phyloP scores from a whole-genome alignment of 2,888 invertebrate genomes.

The Augochlorella aurata region DNA sequence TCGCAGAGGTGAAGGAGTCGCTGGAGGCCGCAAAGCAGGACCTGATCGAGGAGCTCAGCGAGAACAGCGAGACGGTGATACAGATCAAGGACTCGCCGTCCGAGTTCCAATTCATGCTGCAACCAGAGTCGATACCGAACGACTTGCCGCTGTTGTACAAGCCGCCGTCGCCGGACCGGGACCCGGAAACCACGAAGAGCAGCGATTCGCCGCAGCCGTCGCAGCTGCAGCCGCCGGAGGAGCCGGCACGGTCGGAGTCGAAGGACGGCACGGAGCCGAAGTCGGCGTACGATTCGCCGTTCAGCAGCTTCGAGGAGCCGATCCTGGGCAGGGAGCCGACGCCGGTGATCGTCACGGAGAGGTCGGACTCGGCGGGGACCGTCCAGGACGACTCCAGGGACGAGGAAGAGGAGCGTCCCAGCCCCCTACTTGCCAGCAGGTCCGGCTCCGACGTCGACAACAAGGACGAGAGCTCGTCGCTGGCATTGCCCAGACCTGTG shows the following conservation, averaged over 20 bases:
- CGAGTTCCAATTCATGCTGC: conserved; percentile 88
- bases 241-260: not conserved
- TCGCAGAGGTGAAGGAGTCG: conserved; percentile 88
- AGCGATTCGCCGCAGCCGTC: conserved; percentile 60
- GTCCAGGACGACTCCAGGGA: conserved; percentile 63
- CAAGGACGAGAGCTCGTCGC: conserved; percentile 71
- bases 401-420: conserved; percentile 62
- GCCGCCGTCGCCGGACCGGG: conserved; percentile 78
- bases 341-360: conserved; percentile 62
- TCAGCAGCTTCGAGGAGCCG: conserved; percentile 46
- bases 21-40: conserved; percentile 88
- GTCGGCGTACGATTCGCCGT: conserved; percentile 23
- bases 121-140: conserved; percentile 85
- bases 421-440: conserved; percentile 73
- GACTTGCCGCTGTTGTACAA: conserved; percentile 83
- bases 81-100: conserved; percentile 87
- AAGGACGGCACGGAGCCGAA: conserved; percentile 53
- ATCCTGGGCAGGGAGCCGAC: not conserved
- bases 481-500: conserved; percentile 75
- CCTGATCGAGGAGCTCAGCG: conserved; percentile 87
- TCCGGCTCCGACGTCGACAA: conserved; percentile 77
- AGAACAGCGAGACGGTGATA: conserved; percentile 83
- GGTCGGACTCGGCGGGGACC: conserved; percentile 48
- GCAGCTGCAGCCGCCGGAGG: conserved; percentile 65
- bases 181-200: conserved; percentile 40